These are phyloP conservation scores for Anolis sagrei DNA, from an alignment of 2,113 vertebrate genomes.

Conservation along the genomic window DNA sequence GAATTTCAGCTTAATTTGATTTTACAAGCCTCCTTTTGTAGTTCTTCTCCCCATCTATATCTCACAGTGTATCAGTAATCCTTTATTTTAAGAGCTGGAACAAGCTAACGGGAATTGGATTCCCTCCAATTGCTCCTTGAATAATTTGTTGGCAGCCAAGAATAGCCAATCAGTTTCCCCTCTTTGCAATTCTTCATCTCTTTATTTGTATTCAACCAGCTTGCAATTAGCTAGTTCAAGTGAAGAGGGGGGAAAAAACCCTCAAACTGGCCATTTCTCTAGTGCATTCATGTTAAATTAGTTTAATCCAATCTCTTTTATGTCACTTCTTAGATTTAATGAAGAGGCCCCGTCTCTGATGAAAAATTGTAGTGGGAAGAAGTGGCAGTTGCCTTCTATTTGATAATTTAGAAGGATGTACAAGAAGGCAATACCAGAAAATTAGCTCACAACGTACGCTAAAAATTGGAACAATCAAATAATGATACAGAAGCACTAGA, in stretches of 20 bases:
- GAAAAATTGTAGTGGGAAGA: constrained; percentile 25
- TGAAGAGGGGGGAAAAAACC: constrained; percentile 24
- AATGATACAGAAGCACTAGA: background rate
- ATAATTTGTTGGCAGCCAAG: constrained; percentile 18
- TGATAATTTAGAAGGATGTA: constrained; percentile 8
- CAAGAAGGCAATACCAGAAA: background rate
- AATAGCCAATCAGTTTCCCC: constrained; percentile 42
- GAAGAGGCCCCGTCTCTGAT: constrained; percentile 33
- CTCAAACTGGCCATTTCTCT: constrained; percentile 37
- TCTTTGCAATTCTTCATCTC: background rate
- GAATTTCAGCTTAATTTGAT: constrained; percentile 28
- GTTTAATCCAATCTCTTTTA: constrained; percentile 44
- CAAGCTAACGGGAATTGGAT: constrained; percentile 43
- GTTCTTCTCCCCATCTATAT: constrained; percentile 25
- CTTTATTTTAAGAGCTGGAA: constrained; percentile 29
- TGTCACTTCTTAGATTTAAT: constrained; percentile 47
- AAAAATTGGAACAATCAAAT: background rate
- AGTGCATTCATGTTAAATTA: constrained; percentile 39
- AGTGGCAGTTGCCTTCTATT: constrained; percentile 45
- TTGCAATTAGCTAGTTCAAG: constrained; percentile 53
- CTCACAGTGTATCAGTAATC: background rate
- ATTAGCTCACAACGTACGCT: background rate
- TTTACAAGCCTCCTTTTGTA: background rate
- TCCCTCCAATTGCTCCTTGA: background rate
- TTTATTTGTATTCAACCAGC: constrained; percentile 45